Evolutionary conservation across 2,113 vertebrate genomes (phyloP), one percentile per base, ranked within the genome.

Genomic region (Collichthys lucidus): DNA sequence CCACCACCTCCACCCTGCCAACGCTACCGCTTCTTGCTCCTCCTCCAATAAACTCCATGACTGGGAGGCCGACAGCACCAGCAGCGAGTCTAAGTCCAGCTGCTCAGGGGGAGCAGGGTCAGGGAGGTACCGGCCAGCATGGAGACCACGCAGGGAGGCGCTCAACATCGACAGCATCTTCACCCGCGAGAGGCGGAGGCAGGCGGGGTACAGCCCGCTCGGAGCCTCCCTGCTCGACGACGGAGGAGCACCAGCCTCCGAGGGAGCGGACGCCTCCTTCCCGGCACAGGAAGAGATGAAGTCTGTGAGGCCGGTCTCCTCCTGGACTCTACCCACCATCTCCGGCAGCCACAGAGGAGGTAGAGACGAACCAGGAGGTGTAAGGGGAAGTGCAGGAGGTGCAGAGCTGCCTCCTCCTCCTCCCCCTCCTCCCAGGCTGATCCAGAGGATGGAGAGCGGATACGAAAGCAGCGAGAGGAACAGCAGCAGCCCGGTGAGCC

Each of bases 151-250:
- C 71, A 94, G 98, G 22, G 98, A 99, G 80, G 95, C 95, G 9
- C 95, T 99, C 55, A 99, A 99, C 92, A 98, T 99, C 60, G 98
- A 99, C 91, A 98, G 96, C 91, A 97, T 99, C 92, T 99, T 98
- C 86, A 96, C 83, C 90, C 95, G 96, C 46, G 97, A 98, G 86
- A 95, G 96, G 84, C 95, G 96, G 22, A 95, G 96, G 35, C 96
- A 96, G 49, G 94, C 94, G 17, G 97, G 97, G 31, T 98, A 98
- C 87, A 97, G 95, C 47, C 97, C 96, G 0, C 96, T 98, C 24
- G 95, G 89, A 16, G 83, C 82, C 24, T 0, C 82, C 5, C 73
- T 85, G 29, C 11, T 55, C 0, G 90, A 92, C 16, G 88, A 93
- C 20, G 2, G 31, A 0, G 74, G 66, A 14, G 83, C 72, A 14